These are phyloP conservation scores for Pluvianellus socialis DNA, from an alignment of 2,113 vertebrate species.

Conservation along the genomic window DNA sequence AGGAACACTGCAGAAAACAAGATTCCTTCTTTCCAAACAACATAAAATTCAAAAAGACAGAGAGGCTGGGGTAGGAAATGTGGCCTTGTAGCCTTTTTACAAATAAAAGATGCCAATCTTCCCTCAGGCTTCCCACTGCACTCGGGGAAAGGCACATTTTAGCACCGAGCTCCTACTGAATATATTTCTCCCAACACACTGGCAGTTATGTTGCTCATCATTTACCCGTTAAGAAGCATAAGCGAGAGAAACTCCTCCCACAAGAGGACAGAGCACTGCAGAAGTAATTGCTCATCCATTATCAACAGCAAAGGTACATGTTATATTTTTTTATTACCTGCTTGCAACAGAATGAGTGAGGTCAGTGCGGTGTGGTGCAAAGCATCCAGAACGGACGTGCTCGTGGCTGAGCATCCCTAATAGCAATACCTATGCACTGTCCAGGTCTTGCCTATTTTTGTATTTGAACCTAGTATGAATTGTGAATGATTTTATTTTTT, in stretches of 20 bases:
- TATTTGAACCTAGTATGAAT: not conserved
- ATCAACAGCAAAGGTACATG: not conserved
- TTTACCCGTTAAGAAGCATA: not conserved
- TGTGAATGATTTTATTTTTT: not conserved
- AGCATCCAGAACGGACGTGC: not conserved
- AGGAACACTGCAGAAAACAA: not conserved
- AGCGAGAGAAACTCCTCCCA: not conserved
- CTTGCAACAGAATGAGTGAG: not conserved
- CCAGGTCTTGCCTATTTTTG: not conserved
- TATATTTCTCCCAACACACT: not conserved
- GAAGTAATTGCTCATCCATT: not conserved
- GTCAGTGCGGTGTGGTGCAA: not conserved
- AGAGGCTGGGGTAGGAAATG: not conserved
- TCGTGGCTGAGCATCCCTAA: not conserved
- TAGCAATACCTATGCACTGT: accelerated
- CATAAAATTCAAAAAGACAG: not conserved
- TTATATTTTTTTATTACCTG: not conserved
- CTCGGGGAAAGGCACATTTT: not conserved
- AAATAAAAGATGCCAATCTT: not conserved
- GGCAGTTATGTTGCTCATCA: not conserved
- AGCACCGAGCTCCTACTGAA: not conserved
- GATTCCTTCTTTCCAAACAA: not conserved
- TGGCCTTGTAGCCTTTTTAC: not conserved
- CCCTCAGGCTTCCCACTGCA: not conserved
- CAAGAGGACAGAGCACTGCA: not conserved